Evolutionary conservation across 2,113 vertebrate genomes (phyloP).

Genomic region (Asarcornis scutulata): DNA sequence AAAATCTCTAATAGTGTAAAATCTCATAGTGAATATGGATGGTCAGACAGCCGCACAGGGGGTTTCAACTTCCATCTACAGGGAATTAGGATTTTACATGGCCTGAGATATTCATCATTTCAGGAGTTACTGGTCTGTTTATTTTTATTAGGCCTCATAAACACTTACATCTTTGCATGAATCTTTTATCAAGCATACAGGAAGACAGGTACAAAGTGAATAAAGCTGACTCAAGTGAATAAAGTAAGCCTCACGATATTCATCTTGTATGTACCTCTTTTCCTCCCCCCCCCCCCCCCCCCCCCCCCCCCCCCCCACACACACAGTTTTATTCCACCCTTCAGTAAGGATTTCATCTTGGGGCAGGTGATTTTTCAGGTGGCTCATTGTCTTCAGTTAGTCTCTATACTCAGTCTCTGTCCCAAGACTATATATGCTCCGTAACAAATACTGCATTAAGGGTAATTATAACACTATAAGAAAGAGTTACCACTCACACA

Average conservation of each 20-base stretch:
- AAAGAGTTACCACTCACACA: not conserved
- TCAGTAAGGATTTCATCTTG: not conserved
- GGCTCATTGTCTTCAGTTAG: not conserved
- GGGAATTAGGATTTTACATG: not conserved
- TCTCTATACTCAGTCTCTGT: not conserved
- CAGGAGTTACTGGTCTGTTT: not conserved
- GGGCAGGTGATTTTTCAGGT: not conserved
- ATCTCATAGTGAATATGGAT: not conserved
- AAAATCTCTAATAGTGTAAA: not conserved
- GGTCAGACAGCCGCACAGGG: not conserved
- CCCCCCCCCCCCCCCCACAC: no score
- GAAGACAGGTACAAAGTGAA: not conserved
- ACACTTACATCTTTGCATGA: not conserved
- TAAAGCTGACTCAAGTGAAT: not conserved
- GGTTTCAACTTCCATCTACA: not conserved
- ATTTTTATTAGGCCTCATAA: not conserved
- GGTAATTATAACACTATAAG: not conserved
- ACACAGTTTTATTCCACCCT: not conserved
- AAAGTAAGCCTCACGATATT: not conserved
- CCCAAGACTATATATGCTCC: not conserved
- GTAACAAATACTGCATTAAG: not conserved
- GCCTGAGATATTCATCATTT: not conserved
- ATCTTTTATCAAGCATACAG: not conserved
- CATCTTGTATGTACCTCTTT: not conserved
- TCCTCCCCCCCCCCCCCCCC: no score